phyloP scores from a whole-genome alignment of 1,140 invertebrate genomes.

The Brachystomella parvula region DNA sequence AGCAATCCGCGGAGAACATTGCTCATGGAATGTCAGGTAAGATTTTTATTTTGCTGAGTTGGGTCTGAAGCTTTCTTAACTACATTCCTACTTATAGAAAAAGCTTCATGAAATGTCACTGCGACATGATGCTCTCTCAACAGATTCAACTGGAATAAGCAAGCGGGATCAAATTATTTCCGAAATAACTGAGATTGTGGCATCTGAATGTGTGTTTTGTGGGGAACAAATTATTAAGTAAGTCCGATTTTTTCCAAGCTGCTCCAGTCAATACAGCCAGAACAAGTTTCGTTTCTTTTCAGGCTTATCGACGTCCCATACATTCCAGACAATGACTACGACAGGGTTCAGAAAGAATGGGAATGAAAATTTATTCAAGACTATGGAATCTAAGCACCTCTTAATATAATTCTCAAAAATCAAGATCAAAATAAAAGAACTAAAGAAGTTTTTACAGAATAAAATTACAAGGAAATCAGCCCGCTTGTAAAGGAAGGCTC shows the following conservation, averaged over 20 bases:
- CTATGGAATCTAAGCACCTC: too few species aligned
- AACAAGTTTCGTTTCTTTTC: conserved; percentile 22
- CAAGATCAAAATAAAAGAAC: too few species aligned
- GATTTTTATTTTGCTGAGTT: neutral
- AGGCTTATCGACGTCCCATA: conserved; percentile 74
- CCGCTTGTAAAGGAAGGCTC: too few species aligned
- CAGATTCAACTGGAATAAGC: conserved; percentile 51
- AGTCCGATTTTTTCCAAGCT: conserved; percentile 28
- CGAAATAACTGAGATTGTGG: conserved; percentile 81
- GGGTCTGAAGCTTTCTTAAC: neutral
- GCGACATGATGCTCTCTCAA: conserved; percentile 50
- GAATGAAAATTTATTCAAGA: conserved; percentile 51
- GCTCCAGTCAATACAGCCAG: neutral
- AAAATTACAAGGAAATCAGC: too few species aligned
- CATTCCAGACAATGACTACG: conserved; percentile 70
- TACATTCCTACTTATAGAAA: conserved; percentile 41
- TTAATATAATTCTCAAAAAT: too few species aligned
- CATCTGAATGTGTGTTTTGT: conserved; percentile 86
- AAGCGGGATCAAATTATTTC: conserved; percentile 61
- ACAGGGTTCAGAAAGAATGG: conserved; percentile 73
- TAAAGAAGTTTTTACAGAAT: too few species aligned
- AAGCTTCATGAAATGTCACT: conserved; percentile 47
- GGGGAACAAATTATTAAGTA: conserved; percentile 82
- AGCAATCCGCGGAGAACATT: conserved; percentile 44
- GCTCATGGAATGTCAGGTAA: conserved; percentile 49